Evolutionary conservation across 1,140 invertebrate genomes (phyloP).

Genomic region (Catajapyx aquilonaris): DNA sequence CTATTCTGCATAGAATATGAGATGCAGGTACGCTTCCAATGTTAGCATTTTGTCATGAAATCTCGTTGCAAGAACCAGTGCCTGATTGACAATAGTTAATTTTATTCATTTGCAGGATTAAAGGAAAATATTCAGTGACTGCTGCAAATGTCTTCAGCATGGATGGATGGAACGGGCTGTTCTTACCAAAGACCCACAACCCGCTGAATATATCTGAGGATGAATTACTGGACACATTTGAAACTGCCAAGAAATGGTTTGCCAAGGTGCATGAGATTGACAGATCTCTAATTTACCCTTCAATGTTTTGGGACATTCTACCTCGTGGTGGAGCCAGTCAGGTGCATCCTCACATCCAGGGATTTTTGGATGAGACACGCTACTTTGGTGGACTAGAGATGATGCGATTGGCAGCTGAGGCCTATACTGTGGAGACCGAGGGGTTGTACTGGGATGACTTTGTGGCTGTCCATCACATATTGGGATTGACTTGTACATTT

Average conservation of each 20-base stretch:
- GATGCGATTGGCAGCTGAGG: conserved; percentile 17
- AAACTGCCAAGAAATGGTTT: conserved; percentile 20
- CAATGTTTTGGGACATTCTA: conserved; percentile 24
- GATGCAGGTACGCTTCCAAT: too few species aligned
- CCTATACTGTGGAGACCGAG: conserved; percentile 12
- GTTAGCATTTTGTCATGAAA: too few species aligned
- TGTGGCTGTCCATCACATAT: conserved; percentile 18
- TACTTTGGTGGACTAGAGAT: conserved; percentile 23
- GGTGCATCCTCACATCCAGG: conserved; percentile 29
- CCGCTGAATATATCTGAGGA: conserved; percentile 20
- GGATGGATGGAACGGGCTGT: conserved; percentile 23
- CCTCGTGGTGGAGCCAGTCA: conserved; percentile 27
- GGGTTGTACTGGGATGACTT: conserved; percentile 21
- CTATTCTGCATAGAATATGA: too few species aligned
- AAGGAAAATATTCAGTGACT: conserved; percentile 18
- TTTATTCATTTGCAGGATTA: conserved; percentile 13
- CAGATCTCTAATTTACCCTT: conserved; percentile 16
- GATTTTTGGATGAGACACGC: conserved; percentile 17
- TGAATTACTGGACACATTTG: conserved; percentile 20
- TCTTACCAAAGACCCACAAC: conserved; percentile 22
- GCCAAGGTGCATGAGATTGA: conserved; percentile 10
- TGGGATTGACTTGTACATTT: conserved; percentile 19
- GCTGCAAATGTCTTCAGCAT: conserved; percentile 28
- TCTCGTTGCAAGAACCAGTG: too few species aligned
- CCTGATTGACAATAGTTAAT: conserved; percentile 1